Base-by-base conservation (phyloP, 2,113 vertebrate genomes). In the Actenoides lindsayi region DNA sequence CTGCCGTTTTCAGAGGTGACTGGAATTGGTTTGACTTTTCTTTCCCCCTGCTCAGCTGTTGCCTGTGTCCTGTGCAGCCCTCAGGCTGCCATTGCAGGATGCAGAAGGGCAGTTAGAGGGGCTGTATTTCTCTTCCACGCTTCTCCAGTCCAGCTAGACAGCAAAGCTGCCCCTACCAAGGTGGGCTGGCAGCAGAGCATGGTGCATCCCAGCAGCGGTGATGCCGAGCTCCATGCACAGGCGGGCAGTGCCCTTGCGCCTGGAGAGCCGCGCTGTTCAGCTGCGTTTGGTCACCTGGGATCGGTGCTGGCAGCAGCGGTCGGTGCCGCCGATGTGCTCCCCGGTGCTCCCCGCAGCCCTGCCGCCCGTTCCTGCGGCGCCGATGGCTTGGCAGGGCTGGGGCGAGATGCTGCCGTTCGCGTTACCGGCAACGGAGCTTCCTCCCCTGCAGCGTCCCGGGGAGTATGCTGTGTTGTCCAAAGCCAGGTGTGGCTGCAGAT, bases 171-270 rank as follows among this genome's bases (percentile, higher is more conserved):
- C 28, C 6, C 3, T 51, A 2, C 42, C 0, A 0, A 21, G 51
- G 64, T 59, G 85, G 24, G 21, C 62, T 68, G 56, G 37, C 62
- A 92, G 51, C 46, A 67, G 37, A 78, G 51, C n/a, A 6, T 69
- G 0, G 0, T 1, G 3, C 51, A 21, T 74, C 18, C 39, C 7
- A 0, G 24, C 42, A 48, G 50, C 59, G 25, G 15, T 64, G 42
- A 30, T 67, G 69, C 59, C 64, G 18, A 63, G 56, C 54, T 75
- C 48, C 2, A 1, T 18, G 56, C 11, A 10, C 19, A 37, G 51
- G 33, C 3, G 1, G 25, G 42, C 35, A 5, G 17, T 81, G 44
- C 56, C 71, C 73, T 56, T 79, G 59, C 16, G 46, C 19, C 21
- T 33, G 48, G 37, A 39, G 31, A 64, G 9, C 1, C 11, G 30